These are phyloP conservation scores for Bubalus kerabau DNA, from an alignment of 2,113 vertebrate species.

Conservation along the genomic window DNA sequence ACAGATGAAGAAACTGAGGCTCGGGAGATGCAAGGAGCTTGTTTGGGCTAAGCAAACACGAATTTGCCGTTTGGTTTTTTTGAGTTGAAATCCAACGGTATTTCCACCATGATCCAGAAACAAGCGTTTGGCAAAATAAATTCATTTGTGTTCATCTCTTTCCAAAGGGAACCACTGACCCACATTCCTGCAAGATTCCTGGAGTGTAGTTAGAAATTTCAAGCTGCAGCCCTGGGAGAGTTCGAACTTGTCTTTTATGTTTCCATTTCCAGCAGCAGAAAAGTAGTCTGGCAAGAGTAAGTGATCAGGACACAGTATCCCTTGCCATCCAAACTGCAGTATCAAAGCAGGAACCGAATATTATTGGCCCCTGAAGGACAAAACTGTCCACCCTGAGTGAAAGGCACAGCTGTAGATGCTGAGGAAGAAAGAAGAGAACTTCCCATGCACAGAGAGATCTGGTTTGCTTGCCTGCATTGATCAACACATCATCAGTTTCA, in stretches of 20 bases:
- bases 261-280: not conserved
- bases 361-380: not conserved
- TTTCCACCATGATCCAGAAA: not conserved
- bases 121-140: not conserved
- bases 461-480: not conserved
- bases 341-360: not conserved
- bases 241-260: not conserved
- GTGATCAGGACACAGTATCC: not conserved
- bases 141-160: not conserved
- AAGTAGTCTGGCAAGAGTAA: not conserved
- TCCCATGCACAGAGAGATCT: not conserved
- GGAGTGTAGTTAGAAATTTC: not conserved
- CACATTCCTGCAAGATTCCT: not conserved
- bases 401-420: not conserved
- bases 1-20: not conserved
- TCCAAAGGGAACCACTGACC: not conserved
- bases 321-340: not conserved
- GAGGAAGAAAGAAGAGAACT: too few species aligned
- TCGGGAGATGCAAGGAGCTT: not conserved
- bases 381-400: not conserved
- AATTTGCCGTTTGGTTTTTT: not conserved
- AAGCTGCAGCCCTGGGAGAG: not conserved
- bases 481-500: not conserved
- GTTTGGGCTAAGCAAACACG: too few species aligned
- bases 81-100: not conserved